These are phyloP conservation scores for Phaethon lepturus DNA, from an alignment of 2,113 vertebrate genomes.

Conservation along the genomic window DNA sequence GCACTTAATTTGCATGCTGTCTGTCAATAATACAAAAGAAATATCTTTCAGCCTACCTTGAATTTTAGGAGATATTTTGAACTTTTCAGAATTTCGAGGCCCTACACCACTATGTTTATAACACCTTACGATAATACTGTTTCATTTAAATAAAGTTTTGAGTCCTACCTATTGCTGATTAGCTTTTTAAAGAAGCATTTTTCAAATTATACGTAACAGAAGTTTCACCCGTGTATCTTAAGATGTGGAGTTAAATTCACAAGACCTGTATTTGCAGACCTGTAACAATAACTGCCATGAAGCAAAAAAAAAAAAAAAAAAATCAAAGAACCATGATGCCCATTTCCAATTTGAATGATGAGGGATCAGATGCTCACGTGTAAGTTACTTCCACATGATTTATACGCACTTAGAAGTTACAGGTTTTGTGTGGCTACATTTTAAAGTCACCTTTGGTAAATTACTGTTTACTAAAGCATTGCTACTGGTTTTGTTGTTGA, in stretches of 20 bases:
- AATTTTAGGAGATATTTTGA: background rate
- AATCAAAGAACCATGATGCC: background rate
- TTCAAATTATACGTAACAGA: rapidly evolving
- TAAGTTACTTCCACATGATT: background rate
- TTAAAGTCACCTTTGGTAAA: background rate
- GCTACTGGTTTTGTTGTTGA: background rate
- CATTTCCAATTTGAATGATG: background rate
- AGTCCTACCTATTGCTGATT: background rate
- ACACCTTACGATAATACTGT: rapidly evolving
- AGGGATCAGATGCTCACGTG: background rate
- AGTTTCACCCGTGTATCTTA: background rate
- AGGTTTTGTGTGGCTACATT: background rate
- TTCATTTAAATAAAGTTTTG: background rate
- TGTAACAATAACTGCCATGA: background rate
- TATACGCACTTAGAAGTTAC: rapidly evolving
- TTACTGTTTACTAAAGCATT: background rate
- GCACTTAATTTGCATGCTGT: background rate
- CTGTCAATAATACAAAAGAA: background rate
- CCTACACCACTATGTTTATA: background rate
- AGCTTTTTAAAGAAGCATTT: background rate
- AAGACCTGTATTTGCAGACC: background rate
- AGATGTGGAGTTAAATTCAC: rapidly evolving
- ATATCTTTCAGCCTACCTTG: background rate
- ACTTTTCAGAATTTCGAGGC: background rate
- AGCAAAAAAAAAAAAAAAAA: background rate